Conservation (phyloP, 2,888 invertebrate species). For the Clostera curtula region DNA sequence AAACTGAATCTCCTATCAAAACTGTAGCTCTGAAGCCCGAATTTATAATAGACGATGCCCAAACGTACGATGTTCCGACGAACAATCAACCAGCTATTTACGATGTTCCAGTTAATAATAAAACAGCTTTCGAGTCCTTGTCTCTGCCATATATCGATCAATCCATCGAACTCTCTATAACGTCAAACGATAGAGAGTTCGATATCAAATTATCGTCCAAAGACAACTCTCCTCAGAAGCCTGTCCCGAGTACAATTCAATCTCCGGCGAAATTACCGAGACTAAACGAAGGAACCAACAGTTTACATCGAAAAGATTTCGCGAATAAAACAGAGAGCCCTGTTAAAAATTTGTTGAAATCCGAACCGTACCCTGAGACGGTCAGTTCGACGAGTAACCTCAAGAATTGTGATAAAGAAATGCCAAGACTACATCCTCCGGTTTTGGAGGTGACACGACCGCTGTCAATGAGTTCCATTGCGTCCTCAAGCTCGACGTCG, state of each 20-base stretch:
- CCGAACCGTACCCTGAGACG: constrained; percentile 51
- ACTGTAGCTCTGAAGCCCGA: constrained; percentile 39
- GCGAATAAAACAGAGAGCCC: constrained; percentile 35
- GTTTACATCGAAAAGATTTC: constrained; percentile 59
- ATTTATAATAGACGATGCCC: constrained; percentile 48
- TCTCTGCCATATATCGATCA: constrained; percentile 66
- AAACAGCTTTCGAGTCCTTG: constrained; percentile 62
- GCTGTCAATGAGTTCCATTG: constrained; percentile 85
- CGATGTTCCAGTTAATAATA: constrained; percentile 57
- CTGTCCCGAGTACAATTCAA: constrained; percentile 32
- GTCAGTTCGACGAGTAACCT: constrained; percentile 63
- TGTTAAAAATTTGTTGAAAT: constrained; percentile 45
- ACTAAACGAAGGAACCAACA: constrained; percentile 45
- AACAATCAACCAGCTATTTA: constrained; percentile 64
- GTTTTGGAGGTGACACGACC: constrained; percentile 78
- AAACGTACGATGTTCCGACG: constrained; percentile 63
- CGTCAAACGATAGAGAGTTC: constrained; percentile 68
- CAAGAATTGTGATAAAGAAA: constrained; percentile 57
- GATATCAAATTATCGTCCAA: constrained; percentile 61
- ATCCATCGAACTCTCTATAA: constrained; percentile 65
- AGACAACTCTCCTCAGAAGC: constrained; percentile 52
- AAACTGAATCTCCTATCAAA: constrained; percentile 28
- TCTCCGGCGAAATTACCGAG: constrained; percentile 49
- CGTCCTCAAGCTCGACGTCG: constrained; percentile 80
- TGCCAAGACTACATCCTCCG: constrained; percentile 68